Base-by-base conservation (phyloP, 2,797 vertebrate species). In the Sebastes taczanowskii region DNA sequence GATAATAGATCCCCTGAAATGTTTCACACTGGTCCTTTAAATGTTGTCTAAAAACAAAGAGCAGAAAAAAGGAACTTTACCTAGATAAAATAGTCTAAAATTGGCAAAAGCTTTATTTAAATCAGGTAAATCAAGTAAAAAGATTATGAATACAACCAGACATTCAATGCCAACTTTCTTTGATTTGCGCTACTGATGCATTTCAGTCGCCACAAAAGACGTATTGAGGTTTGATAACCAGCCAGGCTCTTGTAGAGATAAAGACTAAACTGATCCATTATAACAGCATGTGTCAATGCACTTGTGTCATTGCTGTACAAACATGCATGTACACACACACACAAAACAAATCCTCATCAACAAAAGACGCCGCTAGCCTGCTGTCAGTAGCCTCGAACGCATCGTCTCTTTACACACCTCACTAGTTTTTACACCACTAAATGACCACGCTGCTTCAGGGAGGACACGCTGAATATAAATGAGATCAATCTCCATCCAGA, bases 391-490 rank as follows among this genome's bases (percentile, higher is more conserved):
- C 75, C 73, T 66, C 53, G 0, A 77, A 77, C 64, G 4, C 38
- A 11, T 68, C 20, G 49, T 34, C 78, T 69, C 55, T 81, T 86
- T 80, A 85, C 69, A 81, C 84, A 83, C 67, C 59, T 73, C 75
- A 29, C 65, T 82, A 67, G 72, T 60, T 87, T 81, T 83, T 49
- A 80, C 77, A 46, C 58, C 60, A 14, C 32, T 88, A 85, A 90
- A 85, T 80, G 83, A 61, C 62, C 67, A 52, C 35, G 69, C 11
- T 4, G 71, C 82, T 81, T 34, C 56, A 56, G 80, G 84, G 72
- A 49, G 23, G 30, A 78, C 7, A 29, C 55, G 1, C 68, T 77
- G 68, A 78, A 80, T 85, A 56, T 69, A 80, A 80, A 85, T 74
- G 25, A 86, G 74, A 42, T 79, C 14, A 23, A 61, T 81, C 71